Evolutionary conservation across 2,888 invertebrate genomes (phyloP), one percentile per base, ranked within the genome.

Genomic region (Melipona bicolor): DNA sequence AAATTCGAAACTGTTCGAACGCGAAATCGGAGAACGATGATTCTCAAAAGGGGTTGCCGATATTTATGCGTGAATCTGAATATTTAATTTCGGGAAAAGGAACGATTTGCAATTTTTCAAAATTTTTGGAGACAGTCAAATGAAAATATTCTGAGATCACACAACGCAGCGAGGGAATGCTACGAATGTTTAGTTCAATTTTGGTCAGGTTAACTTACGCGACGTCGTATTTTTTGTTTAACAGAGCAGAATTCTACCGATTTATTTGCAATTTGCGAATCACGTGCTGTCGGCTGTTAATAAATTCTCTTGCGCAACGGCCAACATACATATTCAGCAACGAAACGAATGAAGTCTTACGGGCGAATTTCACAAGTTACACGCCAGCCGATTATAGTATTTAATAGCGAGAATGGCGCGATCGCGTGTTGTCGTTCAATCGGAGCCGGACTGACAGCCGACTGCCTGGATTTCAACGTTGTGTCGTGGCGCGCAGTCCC

Each of bases 401-500:
- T 56, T 59, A 68, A 68, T 32, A n/a, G 32, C 27, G 6, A 32
- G 24, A 75, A 75, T 56, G 27, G 13, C 59, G 32, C 59, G 76
- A 76, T 76, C 68, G 68, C 76, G 24, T 76, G 67, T 68, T 13
- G 68, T 67, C 56, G 56, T 68, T 68, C 49, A 36, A 68, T 61
- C 49, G 76, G 19, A 43, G 43, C 6, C 19, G 17, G 19, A 43
- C 27, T 3, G 24, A 5, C 49, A 68, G 17, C 49, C 49, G 43
- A 11, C 43, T 49, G 59, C 59, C 50, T 54, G 54, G 56, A 56
- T 71, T 71, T 64, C 64, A 21, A 43, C 61, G 50, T 52, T 50
- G 62, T n/a, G 32, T 61, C 59, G 56, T 36, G 56, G 27, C 49
- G n/a, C 49, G 19, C 3, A 27, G 13, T 24, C 43, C 43, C 21